Percentiles rank a stretch among this genome's conserved stretches.
phyloP scores from a whole-genome alignment of 2,797 vertebrate species.

The Chloroceryle amazona region DNA sequence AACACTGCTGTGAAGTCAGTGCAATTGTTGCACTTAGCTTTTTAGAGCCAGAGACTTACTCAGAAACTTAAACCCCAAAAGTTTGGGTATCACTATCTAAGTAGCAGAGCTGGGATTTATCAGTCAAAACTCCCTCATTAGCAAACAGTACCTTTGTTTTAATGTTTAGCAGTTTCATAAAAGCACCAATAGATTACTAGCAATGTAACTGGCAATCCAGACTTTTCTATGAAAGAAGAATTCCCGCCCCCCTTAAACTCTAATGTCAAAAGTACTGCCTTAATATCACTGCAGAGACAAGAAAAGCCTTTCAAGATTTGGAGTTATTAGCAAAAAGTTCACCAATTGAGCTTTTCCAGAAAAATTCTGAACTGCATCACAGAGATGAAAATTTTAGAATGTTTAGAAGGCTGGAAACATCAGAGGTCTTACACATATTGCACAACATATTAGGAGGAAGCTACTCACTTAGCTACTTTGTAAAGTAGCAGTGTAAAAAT shows the following conservation, averaged over 20 bases:
- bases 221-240: background rate
- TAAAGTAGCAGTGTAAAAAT: background rate
- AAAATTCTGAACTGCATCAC: background rate
- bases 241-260: background rate
- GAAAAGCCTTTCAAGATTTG: background rate
- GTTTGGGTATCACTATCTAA: background rate
- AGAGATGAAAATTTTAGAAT: background rate
- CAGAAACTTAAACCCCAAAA: background rate
- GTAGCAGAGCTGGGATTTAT: background rate
- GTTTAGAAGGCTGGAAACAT: background rate
- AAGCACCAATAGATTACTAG: background rate
- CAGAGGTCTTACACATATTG: background rate
- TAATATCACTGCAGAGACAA: background rate
- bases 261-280: background rate
- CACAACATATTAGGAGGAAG: fast-evolving
- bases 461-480: background rate
- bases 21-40: background rate
- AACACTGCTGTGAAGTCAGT: background rate
- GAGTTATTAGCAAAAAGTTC: background rate
- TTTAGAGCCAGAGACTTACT: background rate
- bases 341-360: background rate
- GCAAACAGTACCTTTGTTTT: background rate
- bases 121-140: background rate
- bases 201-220: background rate
- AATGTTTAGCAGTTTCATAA: background rate